phyloP scores from a whole-genome alignment of 2,113 vertebrate species.

The Sphaerodactylus townsendi region DNA sequence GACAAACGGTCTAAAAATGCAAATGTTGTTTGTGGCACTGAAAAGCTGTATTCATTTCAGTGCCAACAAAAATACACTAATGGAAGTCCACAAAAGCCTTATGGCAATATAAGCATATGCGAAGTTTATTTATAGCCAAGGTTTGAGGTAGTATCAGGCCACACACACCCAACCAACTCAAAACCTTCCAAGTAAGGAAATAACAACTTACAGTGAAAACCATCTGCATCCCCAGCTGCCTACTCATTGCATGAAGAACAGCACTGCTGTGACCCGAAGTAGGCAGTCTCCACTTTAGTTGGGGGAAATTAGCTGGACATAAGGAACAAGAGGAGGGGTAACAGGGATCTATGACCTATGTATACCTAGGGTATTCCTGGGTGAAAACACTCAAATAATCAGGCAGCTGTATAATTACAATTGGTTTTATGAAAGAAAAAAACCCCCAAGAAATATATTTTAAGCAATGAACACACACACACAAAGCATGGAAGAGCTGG shows the following conservation, averaged over 20 bases:
- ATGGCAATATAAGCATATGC: slow-evolving; percentile 8
- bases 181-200: slow-evolving; percentile 19
- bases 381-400: no score
- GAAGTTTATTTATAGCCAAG: slow-evolving; percentile 10
- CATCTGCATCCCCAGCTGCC: neutral
- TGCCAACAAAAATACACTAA: slow-evolving; percentile 17
- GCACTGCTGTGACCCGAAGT: no score
- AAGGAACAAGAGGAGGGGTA: no score
- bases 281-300: no score
- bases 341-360: no score
- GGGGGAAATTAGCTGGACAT: no score
- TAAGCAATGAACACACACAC: no score
- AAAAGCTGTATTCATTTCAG: slow-evolving; percentile 13
- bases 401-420: no score
- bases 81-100: neutral
- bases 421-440: no score
- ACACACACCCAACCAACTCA: neutral
- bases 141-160: slow-evolving; percentile 2
- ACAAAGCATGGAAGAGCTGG: no score
- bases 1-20: neutral
- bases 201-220: slow-evolving; percentile 2
- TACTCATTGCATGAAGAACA: neutral
- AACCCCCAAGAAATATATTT: no score
- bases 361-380: no score
- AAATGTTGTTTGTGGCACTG: neutral